Percentiles rank a stretch among this genome's conserved stretches.
Evolutionary conservation across 2,113 vertebrate species (phyloP).

Genomic region (Heteronetta atricapilla): DNA sequence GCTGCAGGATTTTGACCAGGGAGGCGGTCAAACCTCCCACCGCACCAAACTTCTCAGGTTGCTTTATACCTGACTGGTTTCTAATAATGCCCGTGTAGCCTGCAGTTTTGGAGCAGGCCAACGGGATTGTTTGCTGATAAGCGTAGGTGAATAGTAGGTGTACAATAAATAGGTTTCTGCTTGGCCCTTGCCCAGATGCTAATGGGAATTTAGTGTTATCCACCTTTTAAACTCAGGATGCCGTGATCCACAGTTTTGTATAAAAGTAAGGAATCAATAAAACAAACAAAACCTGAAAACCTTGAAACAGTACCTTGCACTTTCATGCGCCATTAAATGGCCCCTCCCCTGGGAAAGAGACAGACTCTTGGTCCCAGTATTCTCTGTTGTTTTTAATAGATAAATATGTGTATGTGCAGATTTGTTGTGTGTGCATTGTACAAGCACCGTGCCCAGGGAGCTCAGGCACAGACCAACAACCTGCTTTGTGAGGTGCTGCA

Average conservation of each 20-base stretch:
- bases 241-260: accelerated
- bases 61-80: not conserved
- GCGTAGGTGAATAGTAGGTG: not conserved
- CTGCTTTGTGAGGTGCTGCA: not conserved
- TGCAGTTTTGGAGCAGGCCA: not conserved
- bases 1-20: not conserved
- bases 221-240: not conserved
- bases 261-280: not conserved
- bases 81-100: not conserved
- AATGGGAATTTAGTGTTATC: not conserved
- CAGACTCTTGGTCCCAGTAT: not conserved
- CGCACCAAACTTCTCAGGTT: not conserved
- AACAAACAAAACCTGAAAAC: not conserved
- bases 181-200: not conserved
- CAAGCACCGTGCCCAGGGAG: accelerated
- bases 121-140: not conserved
- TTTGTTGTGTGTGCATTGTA: not conserved
- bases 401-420: not conserved
- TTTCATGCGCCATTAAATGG: not conserved
- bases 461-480: not conserved
- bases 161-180: not conserved
- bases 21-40: not conserved
- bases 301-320: not conserved
- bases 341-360: not conserved
- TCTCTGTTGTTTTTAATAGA: not conserved